These are phyloP conservation scores for Sitophilus oryzae DNA, from an alignment of 1,140 invertebrate species.

Conservation along the genomic window DNA sequence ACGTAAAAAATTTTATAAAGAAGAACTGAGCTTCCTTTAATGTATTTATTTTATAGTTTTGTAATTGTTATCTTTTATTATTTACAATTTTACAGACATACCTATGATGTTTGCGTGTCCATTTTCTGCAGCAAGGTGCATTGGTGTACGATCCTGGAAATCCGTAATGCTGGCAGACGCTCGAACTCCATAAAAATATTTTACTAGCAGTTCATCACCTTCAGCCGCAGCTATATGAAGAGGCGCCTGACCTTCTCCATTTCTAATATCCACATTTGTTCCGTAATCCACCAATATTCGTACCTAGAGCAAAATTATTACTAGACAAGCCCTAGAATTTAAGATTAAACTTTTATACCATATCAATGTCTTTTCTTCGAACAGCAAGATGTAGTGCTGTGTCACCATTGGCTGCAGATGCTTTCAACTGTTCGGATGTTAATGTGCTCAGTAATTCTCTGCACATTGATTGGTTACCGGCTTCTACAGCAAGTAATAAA, in stretches of 20 bases:
- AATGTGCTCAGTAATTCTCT: slow-evolving; percentile 80
- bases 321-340: too few relatives aligned
- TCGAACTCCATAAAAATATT: slow-evolving; percentile 90
- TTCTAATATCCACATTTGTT: slow-evolving; percentile 83
- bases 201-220: slow-evolving; percentile 89
- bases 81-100: slow-evolving; percentile 1
- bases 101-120: slow-evolving; percentile 88
- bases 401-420: slow-evolving; percentile 71
- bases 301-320: slow-evolving; percentile 42
- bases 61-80: neutral
- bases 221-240: slow-evolving; percentile 93
- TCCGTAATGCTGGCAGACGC: slow-evolving; percentile 91
- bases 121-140: slow-evolving; percentile 95
- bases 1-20: too few relatives aligned
- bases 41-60: too few relatives aligned
- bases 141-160: slow-evolving; percentile 91
- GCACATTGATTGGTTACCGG: slow-evolving; percentile 88
- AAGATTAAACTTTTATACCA: slow-evolving; percentile 47
- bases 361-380: slow-evolving; percentile 81
- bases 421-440: slow-evolving; percentile 72
- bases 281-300: slow-evolving; percentile 87
- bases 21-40: too few relatives aligned
- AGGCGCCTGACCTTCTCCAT: slow-evolving; percentile 87
- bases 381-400: slow-evolving; percentile 88
- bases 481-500: slow-evolving; percentile 85